Conservation (phyloP, 2,113 vertebrate genomes). For the Anoura caudifer region DNA sequence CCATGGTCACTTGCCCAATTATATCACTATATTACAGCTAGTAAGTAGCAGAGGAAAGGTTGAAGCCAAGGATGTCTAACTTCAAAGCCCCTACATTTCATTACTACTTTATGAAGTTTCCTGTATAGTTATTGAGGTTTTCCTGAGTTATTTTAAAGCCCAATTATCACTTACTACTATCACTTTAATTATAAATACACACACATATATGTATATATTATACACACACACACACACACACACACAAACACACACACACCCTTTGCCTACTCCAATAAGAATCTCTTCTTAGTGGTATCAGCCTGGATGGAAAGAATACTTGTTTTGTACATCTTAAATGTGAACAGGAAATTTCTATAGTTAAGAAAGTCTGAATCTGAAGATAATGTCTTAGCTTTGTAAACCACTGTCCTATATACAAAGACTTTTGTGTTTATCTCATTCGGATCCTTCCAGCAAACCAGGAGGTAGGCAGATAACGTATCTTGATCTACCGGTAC, state of each 20-base stretch:
- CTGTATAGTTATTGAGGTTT: not conserved
- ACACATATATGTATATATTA: no score
- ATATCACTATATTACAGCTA: not conserved
- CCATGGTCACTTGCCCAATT: not conserved
- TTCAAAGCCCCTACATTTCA: not conserved
- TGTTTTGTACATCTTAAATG: not conserved
- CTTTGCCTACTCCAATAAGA: no score
- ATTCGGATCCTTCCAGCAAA: not conserved
- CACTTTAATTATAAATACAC: not conserved
- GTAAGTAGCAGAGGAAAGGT: not conserved
- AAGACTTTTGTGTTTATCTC: not conserved
- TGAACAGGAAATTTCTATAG: not conserved
- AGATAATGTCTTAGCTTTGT: not conserved
- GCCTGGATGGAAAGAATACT: not conserved
- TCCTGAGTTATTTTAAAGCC: not conserved
- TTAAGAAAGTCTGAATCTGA: not conserved
- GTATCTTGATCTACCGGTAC: not conserved
- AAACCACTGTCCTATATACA: not conserved
- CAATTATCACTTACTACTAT: not conserved
- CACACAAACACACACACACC: not conserved
- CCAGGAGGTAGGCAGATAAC: not conserved
- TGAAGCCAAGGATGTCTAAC: not conserved
- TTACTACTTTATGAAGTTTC: not conserved
- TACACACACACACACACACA: not conserved
- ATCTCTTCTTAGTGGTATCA: not conserved